Evolutionary conservation across 37 sponge, comb jelly and placozoan species (phyloP), one percentile per base, ranked within the genome.

Genomic region (Hexactinellida sp.): DNA sequence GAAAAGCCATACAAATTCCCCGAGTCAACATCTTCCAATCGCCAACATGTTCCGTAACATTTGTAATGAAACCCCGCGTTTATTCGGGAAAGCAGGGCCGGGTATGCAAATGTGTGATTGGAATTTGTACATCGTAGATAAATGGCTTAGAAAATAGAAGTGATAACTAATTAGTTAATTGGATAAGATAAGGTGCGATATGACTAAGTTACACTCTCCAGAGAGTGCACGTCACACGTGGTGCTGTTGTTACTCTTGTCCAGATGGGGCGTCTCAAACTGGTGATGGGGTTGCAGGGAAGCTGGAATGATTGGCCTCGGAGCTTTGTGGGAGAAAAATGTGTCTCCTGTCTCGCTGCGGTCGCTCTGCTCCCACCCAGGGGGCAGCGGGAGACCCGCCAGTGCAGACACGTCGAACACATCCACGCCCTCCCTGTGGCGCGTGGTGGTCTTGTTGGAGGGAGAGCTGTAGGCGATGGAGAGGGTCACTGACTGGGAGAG

Each of bases 251-350:
- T 63, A 63, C 76, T 63, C 30, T n/a, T 3, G 76, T 63, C 76
- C 13, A 63, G 34, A 1, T 63, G 76, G 76, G 30, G 76, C 3
- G 21, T n/a, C 5, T 25, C 76, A 47, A 47, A 47, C 52, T 19
- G 52, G 76, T 63, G 76, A 63, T 63, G 28, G 76, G 76, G 76
- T 63, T 63, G 76, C 76, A 7, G 76, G 25, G 76, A 63, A n/a
- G 76, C 5, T 21, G 25, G 25, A 63, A 7, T 10, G 28, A 63
- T 7, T 23, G 76, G 76, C 25, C 5, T 3, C 3, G 76, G 76
- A n/a, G n/a, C n/a, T n/a, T n/a, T n/a, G n/a, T n/a, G n/a, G n/a
- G n/a, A n/a, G n/a, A n/a, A n/a, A n/a, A n/a, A n/a, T n/a, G n/a
- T n/a, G 30, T 25, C 30, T 7, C 30, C 76, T n/a, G n/a, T n/a